These are phyloP conservation scores for Martes martes DNA, from an alignment of 2,113 vertebrate genomes.

Conservation along the genomic window DNA sequence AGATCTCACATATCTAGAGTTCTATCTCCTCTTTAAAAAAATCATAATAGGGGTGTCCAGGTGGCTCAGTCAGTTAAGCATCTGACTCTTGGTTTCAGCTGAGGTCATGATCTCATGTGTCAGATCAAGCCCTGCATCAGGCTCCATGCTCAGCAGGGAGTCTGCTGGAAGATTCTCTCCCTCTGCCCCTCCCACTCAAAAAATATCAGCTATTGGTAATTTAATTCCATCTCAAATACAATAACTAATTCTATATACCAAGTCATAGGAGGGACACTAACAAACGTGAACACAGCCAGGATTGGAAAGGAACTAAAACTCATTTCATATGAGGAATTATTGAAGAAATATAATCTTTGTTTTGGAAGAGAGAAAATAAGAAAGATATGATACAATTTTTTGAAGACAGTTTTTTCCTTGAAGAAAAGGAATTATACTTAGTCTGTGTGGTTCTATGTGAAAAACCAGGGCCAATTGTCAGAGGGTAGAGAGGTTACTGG, in stretches of 20 bases:
- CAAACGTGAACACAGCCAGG: neutral
- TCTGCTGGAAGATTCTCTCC: neutral
- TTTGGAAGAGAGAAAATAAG: neutral
- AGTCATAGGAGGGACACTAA: neutral
- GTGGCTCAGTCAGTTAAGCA: neutral
- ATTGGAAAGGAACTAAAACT: neutral
- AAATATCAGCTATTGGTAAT: neutral
- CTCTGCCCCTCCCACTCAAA: neutral
- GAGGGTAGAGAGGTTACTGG: neutral
- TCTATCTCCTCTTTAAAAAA: neutral
- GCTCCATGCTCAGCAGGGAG: neutral
- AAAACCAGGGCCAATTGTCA: neutral
- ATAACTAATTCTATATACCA: neutral
- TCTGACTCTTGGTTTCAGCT: neutral
- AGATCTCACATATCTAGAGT: neutral
- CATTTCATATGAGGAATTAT: neutral
- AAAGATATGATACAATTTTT: neutral
- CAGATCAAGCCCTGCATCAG: neutral
- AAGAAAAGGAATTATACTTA: neutral
- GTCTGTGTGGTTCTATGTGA: neutral
- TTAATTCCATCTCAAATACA: neutral
- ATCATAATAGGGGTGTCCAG: neutral
- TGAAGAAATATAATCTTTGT: neutral
- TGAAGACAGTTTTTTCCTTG: neutral
- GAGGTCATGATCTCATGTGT: neutral